Percentiles rank a stretch among this genome's conserved stretches.
These are phyloP conservation scores for Strigamia crassipes DNA, from an alignment of 2,888 invertebrate genomes.

Conservation along the genomic window DNA sequence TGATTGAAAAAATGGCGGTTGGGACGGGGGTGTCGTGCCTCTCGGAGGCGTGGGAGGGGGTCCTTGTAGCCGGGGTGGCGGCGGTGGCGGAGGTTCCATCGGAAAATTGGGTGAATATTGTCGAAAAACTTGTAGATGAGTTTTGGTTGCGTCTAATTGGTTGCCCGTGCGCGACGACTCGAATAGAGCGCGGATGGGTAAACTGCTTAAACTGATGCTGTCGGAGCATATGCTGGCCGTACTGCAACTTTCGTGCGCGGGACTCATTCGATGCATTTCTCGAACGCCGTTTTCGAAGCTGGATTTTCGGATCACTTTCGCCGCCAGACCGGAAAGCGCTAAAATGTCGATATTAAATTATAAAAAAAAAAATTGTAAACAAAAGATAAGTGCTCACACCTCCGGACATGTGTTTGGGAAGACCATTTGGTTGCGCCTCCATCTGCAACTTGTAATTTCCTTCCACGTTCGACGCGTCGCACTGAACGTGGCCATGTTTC, in stretches of 20 bases:
- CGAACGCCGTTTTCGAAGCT: slow-evolving; percentile 77
- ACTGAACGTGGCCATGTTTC: neutral
- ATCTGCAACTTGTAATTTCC: neutral
- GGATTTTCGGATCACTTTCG: slow-evolving; percentile 75
- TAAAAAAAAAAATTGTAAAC: neutral
- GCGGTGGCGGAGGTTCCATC: slow-evolving; percentile 54
- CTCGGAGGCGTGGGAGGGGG: slow-evolving; percentile 53
- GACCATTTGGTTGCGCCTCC: neutral
- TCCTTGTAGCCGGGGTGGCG: slow-evolving; percentile 64
- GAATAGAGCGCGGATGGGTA: slow-evolving; percentile 29
- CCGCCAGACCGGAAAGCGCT: slow-evolving; percentile 8
- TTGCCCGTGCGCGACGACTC: neutral
- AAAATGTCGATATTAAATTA: neutral
- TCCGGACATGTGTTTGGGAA: slow-evolving; percentile 10
- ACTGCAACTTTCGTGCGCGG: slow-evolving; percentile 69
- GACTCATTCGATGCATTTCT: slow-evolving; percentile 71
- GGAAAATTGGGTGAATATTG: slow-evolving; percentile 51
- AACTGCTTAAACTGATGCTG: slow-evolving; percentile 72
- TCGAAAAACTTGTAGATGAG: slow-evolving; percentile 50
- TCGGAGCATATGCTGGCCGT: slow-evolving; percentile 83
- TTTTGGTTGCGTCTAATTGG: slow-evolving; percentile 47
- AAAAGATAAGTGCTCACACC: no score
- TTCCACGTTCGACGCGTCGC: neutral
- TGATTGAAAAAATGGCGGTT: neutral
- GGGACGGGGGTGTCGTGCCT: slow-evolving; percentile 65